phyloP scores from a whole-genome alignment of 2,797 vertebrate genomes.

The Argyrosomus regius region DNA sequence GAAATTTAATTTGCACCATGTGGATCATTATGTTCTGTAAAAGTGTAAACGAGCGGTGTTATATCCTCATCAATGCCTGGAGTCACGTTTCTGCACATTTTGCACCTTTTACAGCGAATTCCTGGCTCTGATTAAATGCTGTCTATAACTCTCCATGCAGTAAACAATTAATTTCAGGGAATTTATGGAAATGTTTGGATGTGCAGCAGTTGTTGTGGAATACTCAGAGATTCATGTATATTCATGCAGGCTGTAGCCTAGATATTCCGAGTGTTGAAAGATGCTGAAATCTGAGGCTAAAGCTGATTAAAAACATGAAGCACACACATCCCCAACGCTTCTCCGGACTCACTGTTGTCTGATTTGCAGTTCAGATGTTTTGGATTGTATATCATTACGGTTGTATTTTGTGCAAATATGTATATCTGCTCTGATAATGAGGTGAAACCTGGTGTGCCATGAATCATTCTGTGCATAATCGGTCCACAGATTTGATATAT shows the following conservation, averaged over 20 bases:
- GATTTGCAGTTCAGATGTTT: constrained; percentile 42
- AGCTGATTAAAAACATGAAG: constrained; percentile 64
- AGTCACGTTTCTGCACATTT: constrained; percentile 24
- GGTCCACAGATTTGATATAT: constrained; percentile 1
- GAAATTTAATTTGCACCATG: neutral
- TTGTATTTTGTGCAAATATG: constrained; percentile 48
- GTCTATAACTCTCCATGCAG: constrained; percentile 19
- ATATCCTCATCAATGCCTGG: constrained; percentile 1
- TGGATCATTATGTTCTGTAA: constrained; percentile 1
- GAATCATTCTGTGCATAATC: constrained; percentile 40
- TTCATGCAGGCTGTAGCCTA: constrained; percentile 56
- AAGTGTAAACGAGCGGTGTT: neutral
- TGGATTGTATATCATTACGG: constrained; percentile 47
- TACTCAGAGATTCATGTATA: constrained; percentile 66
- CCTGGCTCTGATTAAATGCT: constrained; percentile 17
- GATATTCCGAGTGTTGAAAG: constrained; percentile 58
- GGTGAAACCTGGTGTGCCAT: constrained; percentile 32
- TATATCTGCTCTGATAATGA: constrained; percentile 44
- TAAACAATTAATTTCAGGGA: constrained; percentile 38
- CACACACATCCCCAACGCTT: constrained; percentile 21
- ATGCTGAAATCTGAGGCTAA: constrained; percentile 63
- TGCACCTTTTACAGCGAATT: constrained; percentile 17
- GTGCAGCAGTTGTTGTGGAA: constrained; percentile 60
- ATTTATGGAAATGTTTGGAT: constrained; percentile 55
- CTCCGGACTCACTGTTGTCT: constrained; percentile 26